Evolutionary conservation across 1,140 invertebrate species (phyloP).

Genomic region (Hypsibius dujardini): DNA sequence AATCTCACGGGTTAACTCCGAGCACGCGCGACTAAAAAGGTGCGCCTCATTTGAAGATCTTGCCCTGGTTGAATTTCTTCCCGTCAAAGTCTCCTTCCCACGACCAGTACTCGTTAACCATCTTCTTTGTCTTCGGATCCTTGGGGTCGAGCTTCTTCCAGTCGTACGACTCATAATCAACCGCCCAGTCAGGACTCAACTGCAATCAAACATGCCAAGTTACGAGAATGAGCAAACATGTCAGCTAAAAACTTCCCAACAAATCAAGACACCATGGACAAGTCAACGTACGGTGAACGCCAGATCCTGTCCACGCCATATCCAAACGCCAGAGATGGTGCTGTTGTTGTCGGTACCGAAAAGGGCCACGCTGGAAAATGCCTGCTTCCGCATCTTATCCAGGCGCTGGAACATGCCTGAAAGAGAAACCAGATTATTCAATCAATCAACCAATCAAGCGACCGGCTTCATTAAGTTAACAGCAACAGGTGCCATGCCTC

Average conservation of each 20-base stretch:
- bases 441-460: no score
- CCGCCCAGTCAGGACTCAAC: constrained; percentile 74
- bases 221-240: not conserved
- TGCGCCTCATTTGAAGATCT: constrained; percentile 91
- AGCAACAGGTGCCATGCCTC: no score
- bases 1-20: no score
- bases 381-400: constrained; percentile 89
- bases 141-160: constrained; percentile 86
- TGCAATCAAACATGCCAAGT: constrained; percentile 35
- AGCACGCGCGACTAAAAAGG: no score
- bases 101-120: constrained; percentile 77
- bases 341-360: constrained; percentile 83
- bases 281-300: constrained; percentile 54
- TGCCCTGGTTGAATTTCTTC: constrained; percentile 89
- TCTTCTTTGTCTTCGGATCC: constrained; percentile 61
- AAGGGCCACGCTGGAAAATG: constrained; percentile 77
- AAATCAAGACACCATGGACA: not conserved
- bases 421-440: constrained; percentile 25
- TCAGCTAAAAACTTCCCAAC: not conserved
- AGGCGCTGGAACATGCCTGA: constrained; percentile 86
- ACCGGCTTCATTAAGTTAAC: no score
- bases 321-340: constrained; percentile 84
- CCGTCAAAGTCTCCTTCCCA: constrained; percentile 79
- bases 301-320: constrained; percentile 85
- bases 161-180: constrained; percentile 88